These are phyloP conservation scores for Chelonus insularis DNA, from an alignment of 1,140 invertebrate genomes.

Conservation along the genomic window DNA sequence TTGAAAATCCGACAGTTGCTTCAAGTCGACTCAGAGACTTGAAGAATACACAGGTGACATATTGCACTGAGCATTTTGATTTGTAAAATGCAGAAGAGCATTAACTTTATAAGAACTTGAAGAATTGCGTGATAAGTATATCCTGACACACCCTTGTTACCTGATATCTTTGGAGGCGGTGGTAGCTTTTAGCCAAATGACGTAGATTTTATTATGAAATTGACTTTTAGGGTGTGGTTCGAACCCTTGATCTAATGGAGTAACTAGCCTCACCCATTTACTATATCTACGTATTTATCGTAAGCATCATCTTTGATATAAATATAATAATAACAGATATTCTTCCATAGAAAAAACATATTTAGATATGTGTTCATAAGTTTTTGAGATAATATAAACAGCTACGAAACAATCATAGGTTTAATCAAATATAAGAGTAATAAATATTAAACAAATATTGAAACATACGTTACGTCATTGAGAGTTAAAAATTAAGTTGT, in stretches of 20 bases:
- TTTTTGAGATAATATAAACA: too few relatives aligned
- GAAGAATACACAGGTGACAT: conserved; percentile 1
- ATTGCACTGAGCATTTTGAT: neutral
- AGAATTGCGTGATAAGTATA: conserved; percentile 52
- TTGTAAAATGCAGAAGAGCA: neutral
- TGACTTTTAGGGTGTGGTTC: conserved; percentile 19
- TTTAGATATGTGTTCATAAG: too few relatives aligned
- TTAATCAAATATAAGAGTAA: too few relatives aligned
- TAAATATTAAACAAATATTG: too few relatives aligned
- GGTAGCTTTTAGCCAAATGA: conserved; percentile 26
- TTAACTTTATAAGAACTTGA: conserved; percentile 5
- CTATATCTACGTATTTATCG: neutral
- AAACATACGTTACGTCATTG: too few relatives aligned
- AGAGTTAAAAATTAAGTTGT: too few relatives aligned
- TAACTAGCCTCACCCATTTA: conserved; percentile 20
- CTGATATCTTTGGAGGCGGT: conserved; percentile 35
- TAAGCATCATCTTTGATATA: neutral
- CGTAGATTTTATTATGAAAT: conserved; percentile 27
- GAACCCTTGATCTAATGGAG: neutral
- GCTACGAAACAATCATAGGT: too few relatives aligned
- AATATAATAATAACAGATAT: too few relatives aligned
- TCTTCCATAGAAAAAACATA: too few relatives aligned
- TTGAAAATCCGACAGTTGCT: neutral
- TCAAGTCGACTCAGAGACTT: too few relatives aligned
- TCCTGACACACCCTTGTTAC: conserved; percentile 50